These are phyloP conservation scores for Berghia stephanieae DNA, from an alignment of 1,140 invertebrate species.

Conservation along the genomic window DNA sequence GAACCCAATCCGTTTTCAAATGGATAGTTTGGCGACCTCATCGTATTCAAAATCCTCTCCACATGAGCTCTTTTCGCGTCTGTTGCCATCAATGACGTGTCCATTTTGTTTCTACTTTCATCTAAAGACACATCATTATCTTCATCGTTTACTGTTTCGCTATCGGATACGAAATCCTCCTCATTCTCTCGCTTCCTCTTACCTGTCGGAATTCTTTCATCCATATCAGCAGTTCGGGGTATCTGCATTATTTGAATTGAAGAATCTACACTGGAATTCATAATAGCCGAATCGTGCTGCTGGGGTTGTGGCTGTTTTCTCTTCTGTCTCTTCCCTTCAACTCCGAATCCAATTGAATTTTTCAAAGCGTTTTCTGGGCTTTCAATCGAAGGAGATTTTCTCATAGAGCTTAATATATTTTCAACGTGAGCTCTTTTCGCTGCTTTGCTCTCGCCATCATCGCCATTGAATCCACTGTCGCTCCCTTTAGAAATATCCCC, in stretches of 20 bases:
- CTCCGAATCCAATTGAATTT: too few relatives aligned
- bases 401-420: conserved; percentile 11
- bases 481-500: not conserved
- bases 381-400: conserved; percentile 12
- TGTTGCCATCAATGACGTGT: not conserved
- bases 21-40: not conserved
- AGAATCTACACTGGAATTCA: not conserved
- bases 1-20: conserved; percentile 1
- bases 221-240: too few relatives aligned
- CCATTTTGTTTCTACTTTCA: not conserved
- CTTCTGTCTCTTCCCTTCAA: conserved; percentile 85
- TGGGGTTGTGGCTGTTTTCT: conserved; percentile 96
- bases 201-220: conserved; percentile 11
- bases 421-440: conserved; percentile 25
- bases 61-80: conserved; percentile 5
- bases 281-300: conserved; percentile 77
- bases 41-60: not conserved
- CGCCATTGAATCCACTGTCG: too few relatives aligned
- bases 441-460: conserved; percentile 26
- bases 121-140: not conserved
- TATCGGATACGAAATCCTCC: conserved; percentile 16
- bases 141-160: not conserved
- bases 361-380: too few relatives aligned
- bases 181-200: conserved; percentile 36
- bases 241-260: not conserved